Base-by-base conservation (phyloP, 2,888 invertebrate genomes). In the Chymomyza amoena region DNA sequence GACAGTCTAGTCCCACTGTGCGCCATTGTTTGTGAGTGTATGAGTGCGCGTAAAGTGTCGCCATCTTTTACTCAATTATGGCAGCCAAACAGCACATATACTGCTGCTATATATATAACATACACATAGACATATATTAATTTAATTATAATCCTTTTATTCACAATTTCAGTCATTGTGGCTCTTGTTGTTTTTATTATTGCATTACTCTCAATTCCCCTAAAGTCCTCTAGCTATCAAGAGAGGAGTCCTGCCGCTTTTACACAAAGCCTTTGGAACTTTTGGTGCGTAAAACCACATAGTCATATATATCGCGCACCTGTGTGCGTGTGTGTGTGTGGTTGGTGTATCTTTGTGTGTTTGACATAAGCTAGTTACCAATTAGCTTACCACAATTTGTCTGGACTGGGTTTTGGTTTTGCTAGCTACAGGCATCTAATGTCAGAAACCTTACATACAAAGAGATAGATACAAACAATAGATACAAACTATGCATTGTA, bases 121-220 rank as follows among this genome's bases (percentile, higher is more conserved):
- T 15, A n/a, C 6, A 10, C 39, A 10, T 39, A 25, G 61, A 18
- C 15, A 80, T 83, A 75, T 79, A 87, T 85, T 87, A 87, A 87
- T 87, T 87, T 78, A 88, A 88, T 89, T 84, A 89, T 86, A 81
- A 88, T 78, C 80, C 75, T 84, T 88, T 87, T 81, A 77, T 87
- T 75, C 73, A 70, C 66, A 54, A 76, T 72, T 74, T 57, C 39
- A 13, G 39, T 45, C 39, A 13, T 45, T 45, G 39, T 45, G 10
- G 4, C 13, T 45, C 39, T 45, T 45, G 13, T 45, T 45, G 39
- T 39, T 39, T 7, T 13, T 13, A 3, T 45, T 13, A 45, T 45
- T 13, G 13, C 39, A 45, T 45, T 45, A 45, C 39, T 45, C 39
- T 13, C 10, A 45, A 45, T 13, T 70, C 16, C 9, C 25, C 7